Evolutionary conservation across 2,797 vertebrate genomes (phyloP), one percentile per base, ranked within the genome.

Genomic region (Enteromius radiatus): DNA sequence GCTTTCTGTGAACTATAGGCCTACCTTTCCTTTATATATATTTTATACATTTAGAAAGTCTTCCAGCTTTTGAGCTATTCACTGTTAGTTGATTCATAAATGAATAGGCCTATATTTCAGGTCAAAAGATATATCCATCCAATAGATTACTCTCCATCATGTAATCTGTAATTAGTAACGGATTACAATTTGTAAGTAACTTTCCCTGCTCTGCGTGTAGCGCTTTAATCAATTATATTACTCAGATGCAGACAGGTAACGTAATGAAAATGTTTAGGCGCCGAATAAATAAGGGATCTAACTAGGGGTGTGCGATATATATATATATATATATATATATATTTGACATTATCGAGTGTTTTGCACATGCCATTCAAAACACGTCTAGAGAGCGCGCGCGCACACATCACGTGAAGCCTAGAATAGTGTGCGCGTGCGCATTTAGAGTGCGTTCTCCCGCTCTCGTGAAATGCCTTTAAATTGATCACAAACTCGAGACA

Each of bases 211-310:
- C n/a, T 59, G 54, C 28, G 41, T 21, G 5, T 12, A 41, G 33
- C 11, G 6, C 11, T 43, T 43, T 45, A 59, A 80, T 59, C 7
- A 52, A 54, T 79, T 23, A 67, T 33, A 12, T 12, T 68, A 43
- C n/a, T 43, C 38, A 1, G 15, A 33, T 33, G 9, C 3, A 19
- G 38, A 15, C 21, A 23, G 65, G 14, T 41, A 14, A 23, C 5
- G 5, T 11, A 68, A 19, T 23, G n/a, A 69, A 7, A 76, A 43
- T 28, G 23, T 61, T 26, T 41, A n/a, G 41, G 26, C 8, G 31
- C 63, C 31, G 2, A 67, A 68, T 45, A 45, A 59, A 33, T n/a
- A 45, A 59, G 23, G 78, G 65, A 49, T 59, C 36, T 59, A 70
- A 59, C 28, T 28, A 28, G 28, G 28, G 28, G 28, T 28, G 28